A percentile compares a stretch with the other conserved stretches of the same genome.
phyloP scores from a whole-genome alignment of 30 jellyfish, hydroid and myxozoan species.

The Phacellophora camtschatica region DNA sequence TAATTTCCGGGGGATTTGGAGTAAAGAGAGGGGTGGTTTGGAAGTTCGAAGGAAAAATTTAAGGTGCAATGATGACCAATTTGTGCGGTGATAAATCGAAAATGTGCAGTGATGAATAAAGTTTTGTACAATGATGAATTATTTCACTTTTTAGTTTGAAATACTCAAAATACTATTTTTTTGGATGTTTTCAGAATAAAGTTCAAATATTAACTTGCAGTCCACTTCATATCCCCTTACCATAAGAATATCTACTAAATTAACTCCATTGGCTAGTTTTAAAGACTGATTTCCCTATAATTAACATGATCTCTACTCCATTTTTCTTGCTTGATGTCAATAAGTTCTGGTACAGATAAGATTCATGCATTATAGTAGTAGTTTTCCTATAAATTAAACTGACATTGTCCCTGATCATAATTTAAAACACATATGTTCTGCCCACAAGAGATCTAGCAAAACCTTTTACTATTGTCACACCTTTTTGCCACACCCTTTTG shows the following conservation, averaged over 20 bases:
- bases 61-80: too few relatives aligned
- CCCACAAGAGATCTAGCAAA: not conserved
- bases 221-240: not conserved
- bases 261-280: not conserved
- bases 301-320: not conserved
- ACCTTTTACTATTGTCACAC: not conserved
- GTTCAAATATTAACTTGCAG: not conserved
- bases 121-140: too few relatives aligned
- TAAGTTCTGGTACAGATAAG: not conserved
- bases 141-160: too few relatives aligned
- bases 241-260: not conserved
- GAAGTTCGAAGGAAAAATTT: too few relatives aligned
- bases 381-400: not conserved
- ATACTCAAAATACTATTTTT: too few relatives aligned
- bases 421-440: not conserved
- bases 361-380: not conserved
- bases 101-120: too few relatives aligned
- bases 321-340: not conserved
- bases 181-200: too few relatives aligned
- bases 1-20: too few relatives aligned
- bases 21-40: too few relatives aligned
- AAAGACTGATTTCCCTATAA: not conserved
- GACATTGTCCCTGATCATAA: not conserved
- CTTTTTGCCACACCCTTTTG: not conserved
- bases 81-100: too few relatives aligned